These are phyloP conservation scores for Xestoiulus laeticollis DNA, from an alignment of 2,888 invertebrate species.

Conservation along the genomic window DNA sequence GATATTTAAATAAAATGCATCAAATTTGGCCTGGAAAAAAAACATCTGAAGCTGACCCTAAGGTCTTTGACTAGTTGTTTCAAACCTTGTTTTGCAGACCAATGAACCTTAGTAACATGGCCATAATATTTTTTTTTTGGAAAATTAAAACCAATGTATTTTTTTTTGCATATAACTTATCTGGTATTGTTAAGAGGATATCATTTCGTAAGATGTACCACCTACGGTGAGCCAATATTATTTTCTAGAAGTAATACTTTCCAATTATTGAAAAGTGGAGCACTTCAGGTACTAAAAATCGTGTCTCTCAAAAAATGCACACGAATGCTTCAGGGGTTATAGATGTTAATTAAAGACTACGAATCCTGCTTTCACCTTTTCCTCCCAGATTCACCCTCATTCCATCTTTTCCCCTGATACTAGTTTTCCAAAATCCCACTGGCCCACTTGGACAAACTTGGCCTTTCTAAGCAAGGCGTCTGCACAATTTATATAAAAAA, in stretches of 20 bases:
- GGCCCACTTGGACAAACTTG: conserved; percentile 14
- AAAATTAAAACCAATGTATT: not conserved
- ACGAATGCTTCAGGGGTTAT: not conserved
- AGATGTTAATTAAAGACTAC: not conserved
- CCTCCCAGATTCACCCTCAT: conserved; percentile 18
- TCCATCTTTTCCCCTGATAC: not conserved
- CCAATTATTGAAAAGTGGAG: conserved; percentile 3
- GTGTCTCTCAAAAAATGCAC: not conserved
- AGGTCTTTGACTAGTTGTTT: not conserved
- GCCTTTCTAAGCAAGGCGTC: not conserved
- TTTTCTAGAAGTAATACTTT: not conserved
- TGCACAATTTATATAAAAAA: not conserved
- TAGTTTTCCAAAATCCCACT: conserved; percentile 18
- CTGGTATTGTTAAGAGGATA: not conserved
- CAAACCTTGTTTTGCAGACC: not conserved
- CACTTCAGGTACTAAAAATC: not conserved
- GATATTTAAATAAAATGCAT: too few relatives aligned
- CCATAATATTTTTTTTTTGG: not conserved
- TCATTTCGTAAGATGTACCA: not conserved
- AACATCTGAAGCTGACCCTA: too few relatives aligned
- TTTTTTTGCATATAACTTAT: conserved; percentile 4
- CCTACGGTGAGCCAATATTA: not conserved
- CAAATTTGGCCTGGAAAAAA: too few relatives aligned
- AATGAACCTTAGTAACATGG: not conserved
- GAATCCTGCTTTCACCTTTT: conserved; percentile 3